A percentile compares a stretch with the other conserved stretches of the same genome.
These are phyloP conservation scores for Pangasianodon hypophthalmus DNA, from an alignment of 2,113 vertebrate genomes.

Conservation along the genomic window DNA sequence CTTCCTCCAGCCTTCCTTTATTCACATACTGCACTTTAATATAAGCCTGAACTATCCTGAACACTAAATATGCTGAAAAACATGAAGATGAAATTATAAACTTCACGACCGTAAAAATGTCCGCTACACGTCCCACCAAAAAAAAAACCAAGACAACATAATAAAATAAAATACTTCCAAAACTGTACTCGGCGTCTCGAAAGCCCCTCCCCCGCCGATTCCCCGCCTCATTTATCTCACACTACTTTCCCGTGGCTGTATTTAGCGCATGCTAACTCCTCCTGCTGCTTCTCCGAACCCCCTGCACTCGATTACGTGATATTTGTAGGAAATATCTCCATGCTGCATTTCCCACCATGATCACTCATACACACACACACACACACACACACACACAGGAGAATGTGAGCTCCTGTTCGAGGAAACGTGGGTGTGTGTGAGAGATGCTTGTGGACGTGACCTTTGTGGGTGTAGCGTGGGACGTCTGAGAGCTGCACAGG, in stretches of 20 bases:
- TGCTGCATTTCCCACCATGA: not conserved
- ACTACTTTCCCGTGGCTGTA: not conserved
- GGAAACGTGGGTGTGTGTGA: not conserved
- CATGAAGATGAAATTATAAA: not conserved
- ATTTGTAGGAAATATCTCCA: slow-evolving; percentile 2
- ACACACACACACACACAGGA: not conserved
- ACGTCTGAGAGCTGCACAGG: not conserved
- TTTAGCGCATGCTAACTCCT: not conserved
- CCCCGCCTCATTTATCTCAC: not conserved
- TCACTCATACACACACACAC: slow-evolving; percentile 1
- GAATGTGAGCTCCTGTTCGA: not conserved
- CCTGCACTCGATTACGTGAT: not conserved
- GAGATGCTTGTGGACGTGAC: not conserved
- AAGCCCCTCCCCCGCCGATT: not conserved
- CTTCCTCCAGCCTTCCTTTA: no score
- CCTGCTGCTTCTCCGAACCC: not conserved
- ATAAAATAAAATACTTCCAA: not conserved
- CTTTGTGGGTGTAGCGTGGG: not conserved
- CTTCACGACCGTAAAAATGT: not conserved
- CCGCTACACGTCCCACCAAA: not conserved
- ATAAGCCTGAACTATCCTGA: not conserved
- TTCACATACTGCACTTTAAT: not conserved
- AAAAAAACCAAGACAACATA: not conserved
- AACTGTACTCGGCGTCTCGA: not conserved
- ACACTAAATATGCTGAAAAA: not conserved